phyloP scores from a whole-genome alignment of 1,140 invertebrate species.

The Cotesia glomerata region DNA sequence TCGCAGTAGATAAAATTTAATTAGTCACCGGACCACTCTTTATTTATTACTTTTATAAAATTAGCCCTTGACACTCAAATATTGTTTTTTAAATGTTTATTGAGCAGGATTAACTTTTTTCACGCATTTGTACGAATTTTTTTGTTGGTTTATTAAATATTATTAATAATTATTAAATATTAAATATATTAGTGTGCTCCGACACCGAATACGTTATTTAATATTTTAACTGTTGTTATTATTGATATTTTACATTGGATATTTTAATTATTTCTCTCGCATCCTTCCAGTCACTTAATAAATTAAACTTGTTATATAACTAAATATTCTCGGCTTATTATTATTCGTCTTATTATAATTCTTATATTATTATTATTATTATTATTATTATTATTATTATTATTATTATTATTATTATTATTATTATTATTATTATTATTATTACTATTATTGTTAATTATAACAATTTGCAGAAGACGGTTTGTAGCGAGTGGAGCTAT shows the following conservation, averaged over 20 bases:
- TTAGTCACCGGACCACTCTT: background rate
- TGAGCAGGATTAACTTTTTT: too few relatives aligned
- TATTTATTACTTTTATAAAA: too few relatives aligned
- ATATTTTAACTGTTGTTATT: background rate
- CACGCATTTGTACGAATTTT: background rate
- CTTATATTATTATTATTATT: too few relatives aligned
- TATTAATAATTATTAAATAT: too few relatives aligned
- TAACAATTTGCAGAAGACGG: background rate
- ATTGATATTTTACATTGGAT: conserved; percentile 7
- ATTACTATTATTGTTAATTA: background rate
- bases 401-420: background rate
- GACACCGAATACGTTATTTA: background rate
- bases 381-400: too few relatives aligned
- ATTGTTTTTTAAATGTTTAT: too few relatives aligned
- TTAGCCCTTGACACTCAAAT: too few relatives aligned
- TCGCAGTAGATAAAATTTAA: background rate
- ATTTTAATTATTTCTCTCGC: conserved; percentile 19
- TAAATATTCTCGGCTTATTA: background rate
- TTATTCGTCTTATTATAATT: too few relatives aligned
- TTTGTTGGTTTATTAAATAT: background rate
- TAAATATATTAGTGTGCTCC: too few relatives aligned
- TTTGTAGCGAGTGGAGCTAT: background rate
- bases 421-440: too few relatives aligned
- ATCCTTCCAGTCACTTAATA: conserved; percentile 14
- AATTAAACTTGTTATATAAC: conserved; percentile 21